Conservation (phyloP, 1,140 invertebrate genomes). For the Agrilus planipennis region DNA sequence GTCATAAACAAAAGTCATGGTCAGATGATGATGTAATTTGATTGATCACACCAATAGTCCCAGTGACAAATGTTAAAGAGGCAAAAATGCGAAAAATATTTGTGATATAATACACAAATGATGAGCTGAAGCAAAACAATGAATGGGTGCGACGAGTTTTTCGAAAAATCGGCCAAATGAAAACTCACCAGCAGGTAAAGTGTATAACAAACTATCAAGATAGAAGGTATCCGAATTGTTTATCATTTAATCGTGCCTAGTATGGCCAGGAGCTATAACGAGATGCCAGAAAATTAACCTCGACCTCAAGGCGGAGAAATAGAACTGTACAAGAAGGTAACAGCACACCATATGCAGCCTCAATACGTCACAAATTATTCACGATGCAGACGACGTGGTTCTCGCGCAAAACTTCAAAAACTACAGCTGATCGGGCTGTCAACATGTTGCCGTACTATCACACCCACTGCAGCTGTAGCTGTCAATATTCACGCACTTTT, state of each 20-base stretch:
- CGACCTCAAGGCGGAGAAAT: too few species aligned
- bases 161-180: conserved; percentile 5
- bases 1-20: too few species aligned
- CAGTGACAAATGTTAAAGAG: too few species aligned
- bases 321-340: conserved; percentile 1
- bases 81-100: too few species aligned
- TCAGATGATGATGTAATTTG: too few species aligned
- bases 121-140: too few species aligned
- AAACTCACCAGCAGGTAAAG: conserved; percentile 24
- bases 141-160: too few species aligned
- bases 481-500: not conserved
- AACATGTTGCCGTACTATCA: conserved; percentile 2
- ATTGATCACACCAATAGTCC: too few species aligned
- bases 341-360: conserved; percentile 5
- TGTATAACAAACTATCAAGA: conserved; percentile 24
- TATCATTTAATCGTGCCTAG: conserved; percentile 18
- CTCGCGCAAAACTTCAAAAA: conserved; percentile 3
- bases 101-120: too few species aligned
- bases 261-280: conserved; percentile 3
- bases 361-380: conserved; percentile 5
- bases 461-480: conserved; percentile 6
- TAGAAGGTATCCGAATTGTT: conserved; percentile 22
- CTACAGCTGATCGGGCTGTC: conserved; percentile 6
- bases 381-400: conserved; percentile 6
- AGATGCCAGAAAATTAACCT: too few species aligned